Evolutionary conservation across 1,140 invertebrate genomes (phyloP).

Genomic region (Agrypnia vestita): DNA sequence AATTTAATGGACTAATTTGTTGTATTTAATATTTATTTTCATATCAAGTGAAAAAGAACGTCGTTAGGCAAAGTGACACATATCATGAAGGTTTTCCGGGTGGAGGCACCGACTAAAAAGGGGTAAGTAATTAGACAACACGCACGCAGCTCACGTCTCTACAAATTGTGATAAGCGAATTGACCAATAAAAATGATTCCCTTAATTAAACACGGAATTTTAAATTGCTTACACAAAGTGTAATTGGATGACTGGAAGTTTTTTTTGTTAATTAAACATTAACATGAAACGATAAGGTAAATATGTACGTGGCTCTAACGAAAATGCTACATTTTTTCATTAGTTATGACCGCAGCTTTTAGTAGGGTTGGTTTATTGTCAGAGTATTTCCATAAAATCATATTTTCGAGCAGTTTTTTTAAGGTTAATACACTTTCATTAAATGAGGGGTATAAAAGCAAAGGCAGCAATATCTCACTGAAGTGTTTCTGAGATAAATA

Average conservation of each 20-base stretch:
- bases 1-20: too few species aligned
- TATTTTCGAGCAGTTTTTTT: too few species aligned
- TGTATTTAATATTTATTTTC: too few species aligned
- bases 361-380: slow-evolving; percentile 2
- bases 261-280: slow-evolving; percentile 30
- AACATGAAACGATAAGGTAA: slow-evolving; percentile 13
- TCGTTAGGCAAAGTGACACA: slow-evolving; percentile 22
- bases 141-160: slow-evolving; percentile 39
- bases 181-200: slow-evolving; percentile 57
- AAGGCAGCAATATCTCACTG: too few species aligned
- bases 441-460: too few species aligned
- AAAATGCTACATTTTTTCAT: slow-evolving; percentile 11
- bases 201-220: slow-evolving; percentile 49
- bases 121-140: slow-evolving; percentile 50
- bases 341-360: slow-evolving; percentile 1
- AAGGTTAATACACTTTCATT: too few species aligned
- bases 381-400: too few species aligned
- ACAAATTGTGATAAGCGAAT: slow-evolving; percentile 60
- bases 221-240: slow-evolving; percentile 37
- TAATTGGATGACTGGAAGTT: slow-evolving; percentile 51
- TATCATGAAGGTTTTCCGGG: neutral
- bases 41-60: neutral
- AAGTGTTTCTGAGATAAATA: too few species aligned
- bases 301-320: neutral
- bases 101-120: neutral